Base-by-base conservation (phyloP, 2,888 invertebrate genomes). In the Brachyptera risi region DNA sequence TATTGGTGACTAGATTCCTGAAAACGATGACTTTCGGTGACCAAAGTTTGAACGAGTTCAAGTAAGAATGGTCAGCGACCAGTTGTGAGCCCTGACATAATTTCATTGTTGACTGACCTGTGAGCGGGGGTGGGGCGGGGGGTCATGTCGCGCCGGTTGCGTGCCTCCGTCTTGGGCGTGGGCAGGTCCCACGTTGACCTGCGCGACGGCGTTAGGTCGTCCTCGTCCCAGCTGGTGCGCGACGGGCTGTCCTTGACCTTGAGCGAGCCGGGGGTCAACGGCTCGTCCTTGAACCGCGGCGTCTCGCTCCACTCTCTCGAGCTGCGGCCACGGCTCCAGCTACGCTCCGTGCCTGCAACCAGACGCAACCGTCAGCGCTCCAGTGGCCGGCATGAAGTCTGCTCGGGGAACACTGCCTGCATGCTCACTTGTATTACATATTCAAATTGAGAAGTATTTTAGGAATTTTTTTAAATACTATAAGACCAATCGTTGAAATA, bases 131-230 rank as follows among this genome's bases (percentile, higher is more conserved):
- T 94, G 27, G 93, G 89, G 69, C 88, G 80, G 0, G 90, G 87
- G 0, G 92, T 90, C 63, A 87, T 84, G 61, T 86, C 85, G 1
- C 73, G 72, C 66, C 74, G 72, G 66, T 78, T 79, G 56, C 31
- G 59, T 31, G 38, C 40, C 11, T 49, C 62, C 44, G 61, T 57
- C 67, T 82, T 80, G 0, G 96, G 96, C 0, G 96, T 96, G 0
- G 95, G 94, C 71, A 91, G 86, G 75, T 96, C 96, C 96, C 96
- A 97, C 57, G 87, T 85, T 0, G 95, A 95, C 68, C 84, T 86
- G 61, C 83, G 83, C 0, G 80, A 72, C 1, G 83, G 80, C 3
- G 77, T 76, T 37, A 80, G 81, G 3, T 80, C 78, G 31, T 79
- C 79, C 54, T 89, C 88, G 68, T 89, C 89, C 89, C 89, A 89